Base-by-base conservation (phyloP, 2,113 vertebrate species). In the Uria aalge region DNA sequence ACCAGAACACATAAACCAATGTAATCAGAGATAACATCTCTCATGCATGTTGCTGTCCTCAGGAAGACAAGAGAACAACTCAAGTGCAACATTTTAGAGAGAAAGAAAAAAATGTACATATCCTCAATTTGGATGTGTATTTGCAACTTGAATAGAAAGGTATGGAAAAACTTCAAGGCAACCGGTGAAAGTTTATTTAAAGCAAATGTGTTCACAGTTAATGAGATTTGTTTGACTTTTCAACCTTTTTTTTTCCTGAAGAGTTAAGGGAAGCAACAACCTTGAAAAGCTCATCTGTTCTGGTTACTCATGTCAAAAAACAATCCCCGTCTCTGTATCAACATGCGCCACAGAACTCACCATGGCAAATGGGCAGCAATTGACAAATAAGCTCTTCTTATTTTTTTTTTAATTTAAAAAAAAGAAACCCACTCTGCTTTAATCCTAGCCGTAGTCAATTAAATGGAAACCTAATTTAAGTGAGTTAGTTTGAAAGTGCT, bases 201-300 rank as follows among this genome's bases (percentile, higher is more conserved):
- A 96, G 85, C 36, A 96, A 95, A 75, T 15, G 21, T 79, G 64
- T 96, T 97, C 79, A 90, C 14, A 94, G 48, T 88, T 98, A 97
- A 97, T 97, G 87, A 94, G 94, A 96, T 95, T 95, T 68, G 16
- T 85, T 80, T 85, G 95, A 91, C 90, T 96, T 96, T 98, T 95
- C 80, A 88, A 79, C 48, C 36, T 88, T 66, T 87, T 69, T 52
- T 92, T 91, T 85, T 53, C 85, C 94, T 81, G 53, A 97, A 87
- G 81, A 95, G 83, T 97, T 96, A 86, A 95, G 62, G 83, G 90
- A 96, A 96, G 59, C 82, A 94, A 40, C 75, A 97, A 90, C 96
- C 97, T 97, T 97, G 96, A 97, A 98, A 98, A 96, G 45, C 90
- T 97, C 95, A 97, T 96, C 97, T 98, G 96, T 97, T 97, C 68